Conservation (phyloP, 2,797 vertebrate species). For the Gymnothorax reevesii region DNA sequence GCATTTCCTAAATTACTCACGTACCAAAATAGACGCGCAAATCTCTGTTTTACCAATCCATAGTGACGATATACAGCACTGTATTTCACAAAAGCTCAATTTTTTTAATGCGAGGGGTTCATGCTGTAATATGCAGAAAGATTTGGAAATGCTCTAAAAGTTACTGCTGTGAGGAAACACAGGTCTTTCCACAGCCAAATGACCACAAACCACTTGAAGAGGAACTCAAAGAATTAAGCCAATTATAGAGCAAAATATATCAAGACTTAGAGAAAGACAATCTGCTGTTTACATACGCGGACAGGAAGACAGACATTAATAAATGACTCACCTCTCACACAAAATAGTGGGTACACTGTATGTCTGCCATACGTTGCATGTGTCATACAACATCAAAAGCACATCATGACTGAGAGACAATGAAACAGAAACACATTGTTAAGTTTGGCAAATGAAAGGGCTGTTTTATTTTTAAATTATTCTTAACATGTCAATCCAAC, state of each 20-base stretch:
- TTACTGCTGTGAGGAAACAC: background rate
- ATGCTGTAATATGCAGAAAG: background rate
- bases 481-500: conserved; percentile 30
- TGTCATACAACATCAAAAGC: background rate
- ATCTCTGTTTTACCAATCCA: background rate
- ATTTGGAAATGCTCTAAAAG: background rate
- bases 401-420: background rate
- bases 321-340: background rate
- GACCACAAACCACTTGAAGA: background rate
- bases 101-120: background rate
- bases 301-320: background rate
- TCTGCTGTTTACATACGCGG: background rate
- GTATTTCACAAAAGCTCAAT: background rate
- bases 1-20: background rate
- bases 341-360: background rate
- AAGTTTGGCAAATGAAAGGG: conserved; percentile 17
- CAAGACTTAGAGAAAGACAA: background rate
- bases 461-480: background rate
- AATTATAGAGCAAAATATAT: background rate
- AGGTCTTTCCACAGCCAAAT: background rate
- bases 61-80: background rate
- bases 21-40: conserved; percentile 9
- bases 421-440: conserved; percentile 21
- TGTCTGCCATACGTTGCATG: background rate
- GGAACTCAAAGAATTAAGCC: background rate